These are phyloP conservation scores for Prorops nasuta DNA, from an alignment of 1,140 invertebrate genomes.

Conservation along the genomic window DNA sequence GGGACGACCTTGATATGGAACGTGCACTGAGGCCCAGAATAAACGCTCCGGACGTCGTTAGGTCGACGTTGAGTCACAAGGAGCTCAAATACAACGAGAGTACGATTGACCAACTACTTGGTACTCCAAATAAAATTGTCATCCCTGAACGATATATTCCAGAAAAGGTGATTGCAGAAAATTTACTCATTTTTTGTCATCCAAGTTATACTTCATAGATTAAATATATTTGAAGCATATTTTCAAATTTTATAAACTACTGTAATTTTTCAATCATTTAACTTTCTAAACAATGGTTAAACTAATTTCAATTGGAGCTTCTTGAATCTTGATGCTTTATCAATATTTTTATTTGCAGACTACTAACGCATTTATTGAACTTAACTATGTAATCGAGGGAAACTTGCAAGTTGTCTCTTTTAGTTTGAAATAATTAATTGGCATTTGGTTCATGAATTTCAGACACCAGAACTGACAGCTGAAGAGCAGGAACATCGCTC, in stretches of 20 bases:
- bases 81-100: slow-evolving; percentile 69
- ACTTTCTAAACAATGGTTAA: neutral
- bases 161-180: slow-evolving; percentile 64
- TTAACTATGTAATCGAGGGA: too few relatives aligned
- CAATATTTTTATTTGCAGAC: too few relatives aligned
- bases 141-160: slow-evolving; percentile 91
- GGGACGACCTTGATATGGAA: slow-evolving; percentile 86
- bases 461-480: slow-evolving; percentile 74
- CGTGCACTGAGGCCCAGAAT: slow-evolving; percentile 68
- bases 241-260: neutral
- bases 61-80: slow-evolving; percentile 70
- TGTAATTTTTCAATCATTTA: neutral
- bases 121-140: slow-evolving; percentile 83
- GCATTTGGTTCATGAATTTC: slow-evolving; percentile 4
- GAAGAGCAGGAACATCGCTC: slow-evolving; percentile 79
- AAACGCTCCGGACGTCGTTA: slow-evolving; percentile 79
- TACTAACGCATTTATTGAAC: neutral
- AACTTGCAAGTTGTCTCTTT: too few relatives aligned
- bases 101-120: slow-evolving; percentile 81
- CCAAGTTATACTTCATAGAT: neutral
- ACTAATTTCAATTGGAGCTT: too few relatives aligned
- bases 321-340: too few relatives aligned
- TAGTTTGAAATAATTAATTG: too few relatives aligned
- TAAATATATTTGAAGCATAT: neutral
- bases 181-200: neutral